phyloP scores from a whole-genome alignment of 2,888 invertebrate genomes.

The Galeruca laticollis region DNA sequence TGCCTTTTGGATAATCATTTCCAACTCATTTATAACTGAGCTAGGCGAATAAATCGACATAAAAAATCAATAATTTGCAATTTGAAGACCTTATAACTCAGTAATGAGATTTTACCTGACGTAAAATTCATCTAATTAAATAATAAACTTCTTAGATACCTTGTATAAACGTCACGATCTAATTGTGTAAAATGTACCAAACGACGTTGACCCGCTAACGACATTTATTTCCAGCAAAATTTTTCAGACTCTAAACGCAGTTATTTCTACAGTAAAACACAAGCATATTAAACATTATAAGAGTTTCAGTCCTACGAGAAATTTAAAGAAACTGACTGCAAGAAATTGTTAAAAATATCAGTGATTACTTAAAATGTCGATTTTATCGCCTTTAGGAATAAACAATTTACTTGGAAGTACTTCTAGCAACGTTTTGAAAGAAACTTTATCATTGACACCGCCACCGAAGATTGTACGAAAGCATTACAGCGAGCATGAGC shows the following conservation, averaged over 20 bases:
- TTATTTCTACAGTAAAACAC: slow-evolving; percentile 17
- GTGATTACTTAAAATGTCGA: slow-evolving; percentile 36
- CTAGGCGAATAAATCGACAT: no score
- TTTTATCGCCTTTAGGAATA: slow-evolving; percentile 36
- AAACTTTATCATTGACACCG: slow-evolving; percentile 25
- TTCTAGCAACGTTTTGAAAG: slow-evolving; percentile 13
- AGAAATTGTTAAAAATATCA: neutral
- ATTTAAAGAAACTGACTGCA: no score
- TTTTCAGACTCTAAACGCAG: slow-evolving; percentile 37
- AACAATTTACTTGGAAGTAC: slow-evolving; percentile 44
- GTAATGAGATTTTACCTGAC: no score
- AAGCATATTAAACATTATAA: neutral
- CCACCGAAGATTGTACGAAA: slow-evolving; percentile 50
- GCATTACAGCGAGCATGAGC: slow-evolving; percentile 52
- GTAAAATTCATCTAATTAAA: no score
- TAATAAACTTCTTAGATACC: no score
- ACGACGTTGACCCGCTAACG: neutral
- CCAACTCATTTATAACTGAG: no score
- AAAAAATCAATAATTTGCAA: no score
- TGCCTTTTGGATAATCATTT: no score
- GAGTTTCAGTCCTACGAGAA: neutral
- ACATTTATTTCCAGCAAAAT: slow-evolving; percentile 42
- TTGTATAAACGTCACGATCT: slow-evolving; percentile 6
- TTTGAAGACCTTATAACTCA: no score
- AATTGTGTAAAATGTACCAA: neutral